Conservation (phyloP, 1,140 invertebrate genomes). For the Stegodyphus dumicola region DNA sequence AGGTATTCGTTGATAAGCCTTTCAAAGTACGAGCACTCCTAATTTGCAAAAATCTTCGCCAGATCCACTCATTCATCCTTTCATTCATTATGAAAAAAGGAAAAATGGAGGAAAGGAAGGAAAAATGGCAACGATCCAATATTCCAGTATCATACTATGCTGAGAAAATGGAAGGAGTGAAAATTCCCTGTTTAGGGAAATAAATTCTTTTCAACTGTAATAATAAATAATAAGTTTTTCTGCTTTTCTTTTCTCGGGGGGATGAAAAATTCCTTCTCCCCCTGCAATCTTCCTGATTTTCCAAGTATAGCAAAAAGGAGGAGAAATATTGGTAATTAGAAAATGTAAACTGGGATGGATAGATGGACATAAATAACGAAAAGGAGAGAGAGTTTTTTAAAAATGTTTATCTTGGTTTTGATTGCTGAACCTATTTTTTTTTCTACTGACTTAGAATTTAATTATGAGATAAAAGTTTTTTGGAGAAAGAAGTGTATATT, state of each 20-base stretch:
- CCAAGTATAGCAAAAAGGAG: neutral
- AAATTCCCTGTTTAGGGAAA: neutral
- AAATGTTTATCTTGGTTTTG: constrained; percentile 27
- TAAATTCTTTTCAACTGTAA: too few relatives aligned
- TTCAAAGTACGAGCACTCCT: constrained; percentile 45
- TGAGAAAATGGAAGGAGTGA: too few relatives aligned
- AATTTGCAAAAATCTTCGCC: constrained; percentile 58
- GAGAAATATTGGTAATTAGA: constrained; percentile 59
- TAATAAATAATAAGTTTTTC: neutral
- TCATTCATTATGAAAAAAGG: constrained; percentile 20
- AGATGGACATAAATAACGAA: constrained; percentile 27
- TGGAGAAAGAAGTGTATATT: too few relatives aligned
- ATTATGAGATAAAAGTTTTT: too few relatives aligned
- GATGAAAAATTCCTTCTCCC: too few relatives aligned
- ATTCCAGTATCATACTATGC: too few relatives aligned
- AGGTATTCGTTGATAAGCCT: constrained; percentile 54
- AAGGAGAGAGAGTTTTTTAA: neutral
- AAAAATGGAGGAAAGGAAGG: constrained; percentile 17
- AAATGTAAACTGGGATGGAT: constrained; percentile 47
- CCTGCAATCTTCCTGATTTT: neutral
- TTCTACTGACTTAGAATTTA: neutral
- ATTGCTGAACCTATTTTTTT: constrained; percentile 35
- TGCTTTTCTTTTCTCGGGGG: neutral
- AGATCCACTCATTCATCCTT: constrained; percentile 43
- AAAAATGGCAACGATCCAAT: constrained; percentile 51